These are phyloP conservation scores for Hormaphis cornu DNA, from an alignment of 1,140 invertebrate genomes.

Conservation along the genomic window DNA sequence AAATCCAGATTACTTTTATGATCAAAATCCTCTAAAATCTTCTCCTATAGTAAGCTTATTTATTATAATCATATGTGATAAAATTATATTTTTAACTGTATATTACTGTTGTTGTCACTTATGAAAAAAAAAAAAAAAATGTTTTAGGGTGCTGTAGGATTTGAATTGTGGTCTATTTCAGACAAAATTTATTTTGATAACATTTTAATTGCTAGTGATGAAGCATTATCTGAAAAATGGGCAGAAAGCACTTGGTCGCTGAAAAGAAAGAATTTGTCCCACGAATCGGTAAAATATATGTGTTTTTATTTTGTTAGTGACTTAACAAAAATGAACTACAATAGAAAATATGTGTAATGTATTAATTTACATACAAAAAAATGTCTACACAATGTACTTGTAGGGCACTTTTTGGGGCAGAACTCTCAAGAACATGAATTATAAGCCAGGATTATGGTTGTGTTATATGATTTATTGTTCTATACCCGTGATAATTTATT, in stretches of 20 bases:
- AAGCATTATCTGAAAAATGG: slow-evolving; percentile 67
- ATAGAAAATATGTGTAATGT: too few species aligned
- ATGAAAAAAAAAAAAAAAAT: too few species aligned
- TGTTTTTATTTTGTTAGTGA: neutral
- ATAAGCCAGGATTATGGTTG: slow-evolving; percentile 67
- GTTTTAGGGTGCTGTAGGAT: slow-evolving; percentile 73
- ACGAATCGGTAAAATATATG: slow-evolving; percentile 58
- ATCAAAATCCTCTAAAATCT: slow-evolving; percentile 84
- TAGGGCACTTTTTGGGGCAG: slow-evolving; percentile 62
- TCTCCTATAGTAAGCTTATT: slow-evolving; percentile 72
- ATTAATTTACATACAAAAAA: neutral
- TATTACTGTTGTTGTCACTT: too few species aligned
- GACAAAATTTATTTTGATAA: slow-evolving; percentile 92
- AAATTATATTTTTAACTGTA: too few species aligned
- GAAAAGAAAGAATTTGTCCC: slow-evolving; percentile 68
- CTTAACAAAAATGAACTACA: too few species aligned
- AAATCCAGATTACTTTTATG: slow-evolving; percentile 90
- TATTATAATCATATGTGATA: too few species aligned
- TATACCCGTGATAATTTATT: slow-evolving; percentile 59
- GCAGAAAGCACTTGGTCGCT: slow-evolving; percentile 74
- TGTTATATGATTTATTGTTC: slow-evolving; percentile 65
- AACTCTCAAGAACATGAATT: slow-evolving; percentile 59
- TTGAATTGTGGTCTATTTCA: slow-evolving; percentile 98
- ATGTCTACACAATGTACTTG: neutral
- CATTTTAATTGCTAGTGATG: slow-evolving; percentile 80